A percentile compares a stretch with the other conserved stretches of the same genome.
Evolutionary conservation across 2,797 vertebrate species (phyloP).

Genomic region (Anas flavirostris): DNA sequence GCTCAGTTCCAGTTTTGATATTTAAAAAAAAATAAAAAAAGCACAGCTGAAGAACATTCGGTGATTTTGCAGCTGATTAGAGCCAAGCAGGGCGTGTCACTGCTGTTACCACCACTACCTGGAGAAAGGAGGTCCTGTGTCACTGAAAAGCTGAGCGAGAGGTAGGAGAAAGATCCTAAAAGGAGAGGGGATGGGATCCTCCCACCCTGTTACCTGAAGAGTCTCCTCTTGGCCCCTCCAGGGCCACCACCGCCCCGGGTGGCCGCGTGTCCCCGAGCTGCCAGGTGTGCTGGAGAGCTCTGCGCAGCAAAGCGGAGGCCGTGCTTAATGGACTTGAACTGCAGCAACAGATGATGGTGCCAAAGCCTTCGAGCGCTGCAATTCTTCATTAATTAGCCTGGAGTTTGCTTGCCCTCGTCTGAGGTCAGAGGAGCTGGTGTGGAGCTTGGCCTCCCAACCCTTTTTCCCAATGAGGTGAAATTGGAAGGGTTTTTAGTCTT

Average conservation of each 20-base stretch:
- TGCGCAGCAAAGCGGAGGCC: background rate
- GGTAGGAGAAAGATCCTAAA: background rate
- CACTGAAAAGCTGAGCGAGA: background rate
- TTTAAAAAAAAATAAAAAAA: background rate
- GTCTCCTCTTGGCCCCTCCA: rapidly evolving
- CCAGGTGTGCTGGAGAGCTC: background rate
- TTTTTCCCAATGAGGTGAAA: background rate
- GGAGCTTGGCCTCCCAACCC: background rate
- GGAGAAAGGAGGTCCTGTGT: background rate
- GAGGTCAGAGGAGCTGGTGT: background rate
- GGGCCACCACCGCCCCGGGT: background rate
- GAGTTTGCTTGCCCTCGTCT: background rate
- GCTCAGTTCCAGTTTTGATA: background rate
- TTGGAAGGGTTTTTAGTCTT: background rate
- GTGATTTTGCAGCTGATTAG: conserved; percentile 35
- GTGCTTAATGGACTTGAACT: background rate
- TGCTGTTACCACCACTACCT: background rate
- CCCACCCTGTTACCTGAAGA: too few species aligned
- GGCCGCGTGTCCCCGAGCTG: rapidly evolving
- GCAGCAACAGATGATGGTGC: background rate
- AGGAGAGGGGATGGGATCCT: background rate
- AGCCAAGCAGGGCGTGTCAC: background rate
- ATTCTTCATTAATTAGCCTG: background rate
- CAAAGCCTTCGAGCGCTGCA: background rate
- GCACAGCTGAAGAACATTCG: background rate